A percentile compares a stretch with the other conserved stretches of the same genome.
Conservation (phyloP, 2,113 vertebrate genomes). For the Nicator chloris region DNA sequence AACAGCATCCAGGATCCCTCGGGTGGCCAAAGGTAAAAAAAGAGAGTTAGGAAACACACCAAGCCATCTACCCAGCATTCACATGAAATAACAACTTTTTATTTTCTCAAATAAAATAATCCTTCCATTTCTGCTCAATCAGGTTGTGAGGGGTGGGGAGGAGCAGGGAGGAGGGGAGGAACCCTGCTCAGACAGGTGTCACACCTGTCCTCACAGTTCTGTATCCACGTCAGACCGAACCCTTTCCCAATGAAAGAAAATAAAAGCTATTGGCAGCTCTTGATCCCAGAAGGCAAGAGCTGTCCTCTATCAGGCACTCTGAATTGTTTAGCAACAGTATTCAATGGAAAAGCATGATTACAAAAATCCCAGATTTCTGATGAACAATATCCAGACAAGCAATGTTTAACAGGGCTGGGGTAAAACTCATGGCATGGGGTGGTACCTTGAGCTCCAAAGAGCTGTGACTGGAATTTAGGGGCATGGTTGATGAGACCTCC, state of each 20-base stretch:
- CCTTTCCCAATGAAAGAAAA: slow-evolving; percentile 10
- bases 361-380: slow-evolving; percentile 13
- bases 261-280: slow-evolving; percentile 52
- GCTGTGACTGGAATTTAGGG: not conserved
- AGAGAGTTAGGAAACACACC: not conserved
- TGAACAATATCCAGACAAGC: slow-evolving; percentile 2
- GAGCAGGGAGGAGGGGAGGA: not conserved
- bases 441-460: not conserved
- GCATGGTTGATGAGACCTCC: not conserved
- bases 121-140: slow-evolving; percentile 23
- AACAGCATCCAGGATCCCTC: not conserved
- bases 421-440: not conserved
- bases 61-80: not conserved
- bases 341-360: not conserved
- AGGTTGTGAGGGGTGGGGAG: not conserved
- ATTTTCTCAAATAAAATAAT: slow-evolving; percentile 63
- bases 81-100: slow-evolving; percentile 49
- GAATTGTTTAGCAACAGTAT: not conserved
- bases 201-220: not conserved
- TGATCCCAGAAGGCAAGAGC: slow-evolving; percentile 14
- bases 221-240: not conserved
- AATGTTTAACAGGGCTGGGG: not conserved
- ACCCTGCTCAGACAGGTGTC: not conserved
- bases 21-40: not conserved
- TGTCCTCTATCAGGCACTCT: slow-evolving; percentile 49